Base-by-base conservation (phyloP, 2,113 vertebrate species). In the Paedocypris sp. region DNA sequence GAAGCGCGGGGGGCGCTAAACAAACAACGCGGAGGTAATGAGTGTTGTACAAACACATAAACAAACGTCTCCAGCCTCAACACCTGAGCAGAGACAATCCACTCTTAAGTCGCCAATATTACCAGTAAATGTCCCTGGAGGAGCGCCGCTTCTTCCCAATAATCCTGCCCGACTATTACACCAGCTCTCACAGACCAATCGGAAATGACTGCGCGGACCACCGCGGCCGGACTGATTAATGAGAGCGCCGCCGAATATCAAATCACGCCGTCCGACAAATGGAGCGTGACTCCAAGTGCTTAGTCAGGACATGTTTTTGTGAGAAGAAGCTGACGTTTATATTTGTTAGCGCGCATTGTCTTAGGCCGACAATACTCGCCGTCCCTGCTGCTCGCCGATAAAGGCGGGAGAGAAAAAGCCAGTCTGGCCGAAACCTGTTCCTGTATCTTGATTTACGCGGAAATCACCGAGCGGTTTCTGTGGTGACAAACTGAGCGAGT, bases 1-100 rank as follows among this genome's bases (percentile, higher is more conserved):
- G 81, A 84, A 83, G 75, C 76, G 74, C 60, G 58, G 58, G 49
- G 45, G 48, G 70, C 78, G 77, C 82, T 80, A 83, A 86, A 84
- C 83, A 86, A 86, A 86, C 82, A 82, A 22, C 73, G 79, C 79
- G 77, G 80, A 79, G 80, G 81, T 85, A 83, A 87, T 86, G 86
- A 86, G 83, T 78, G 79, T 77, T 80, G 79, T 74, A 81, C 79
- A 85, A 85, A 86, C 81, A 85, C 70, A 77, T 81, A 80, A 86
- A 87, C 84, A 87, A 82, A 76, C 68, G 57, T 64, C 58, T 60
- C 25, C 47, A 60, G 70, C 61, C 63, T 59, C 74, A 67, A 74
- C 77, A 75, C 75, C 76, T 80, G 79, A 83, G 78, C 62, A 51
- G 77, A 11, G 59, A 58, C 29, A 76, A 75, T 78, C 69, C 65